Conservation (phyloP, 2,797 vertebrate species). For the Poecilia wingei region DNA sequence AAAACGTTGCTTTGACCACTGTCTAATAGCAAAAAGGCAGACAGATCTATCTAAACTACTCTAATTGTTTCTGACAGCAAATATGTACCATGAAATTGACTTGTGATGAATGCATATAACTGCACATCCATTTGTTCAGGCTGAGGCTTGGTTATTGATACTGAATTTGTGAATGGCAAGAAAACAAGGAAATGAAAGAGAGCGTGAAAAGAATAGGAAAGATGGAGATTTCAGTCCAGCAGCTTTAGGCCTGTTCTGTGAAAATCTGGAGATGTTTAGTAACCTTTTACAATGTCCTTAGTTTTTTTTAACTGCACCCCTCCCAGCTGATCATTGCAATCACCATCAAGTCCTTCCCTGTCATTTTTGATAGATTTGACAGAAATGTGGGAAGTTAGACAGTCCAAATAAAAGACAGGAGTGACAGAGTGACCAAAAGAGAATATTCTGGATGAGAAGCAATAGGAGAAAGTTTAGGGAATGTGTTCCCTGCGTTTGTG, state of each 20-base stretch:
- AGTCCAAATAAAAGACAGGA: slow-evolving; percentile 40
- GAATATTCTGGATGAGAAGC: slow-evolving; percentile 31
- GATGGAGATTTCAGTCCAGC: slow-evolving; percentile 62
- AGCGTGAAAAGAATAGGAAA: slow-evolving; percentile 51
- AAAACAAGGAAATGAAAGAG: slow-evolving; percentile 45
- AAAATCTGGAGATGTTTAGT: slow-evolving; percentile 70
- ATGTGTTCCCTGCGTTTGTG: slow-evolving; percentile 12
- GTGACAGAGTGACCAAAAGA: slow-evolving; percentile 23
- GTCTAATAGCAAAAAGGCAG: slow-evolving; percentile 60
- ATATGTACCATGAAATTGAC: slow-evolving; percentile 79
- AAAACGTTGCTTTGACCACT: slow-evolving; percentile 66
- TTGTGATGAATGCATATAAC: slow-evolving; percentile 39
- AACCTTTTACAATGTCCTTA: slow-evolving; percentile 28
- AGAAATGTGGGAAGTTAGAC: slow-evolving; percentile 16
- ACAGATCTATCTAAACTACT: slow-evolving; percentile 61
- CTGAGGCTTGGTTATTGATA: slow-evolving; percentile 26
- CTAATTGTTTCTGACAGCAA: slow-evolving; percentile 80
- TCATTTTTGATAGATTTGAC: slow-evolving; percentile 42
- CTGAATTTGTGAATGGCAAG: slow-evolving; percentile 22
- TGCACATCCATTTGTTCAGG: slow-evolving; percentile 23
- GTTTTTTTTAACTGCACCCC: slow-evolving; percentile 29
- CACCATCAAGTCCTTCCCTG: slow-evolving; percentile 25
- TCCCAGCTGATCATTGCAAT: slow-evolving; percentile 48
- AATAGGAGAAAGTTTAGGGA: slow-evolving; percentile 17
- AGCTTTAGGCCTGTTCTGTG: slow-evolving; percentile 49